These are phyloP conservation scores for Schizopygopsis malacanthus DNA, from an alignment of 2,797 vertebrate genomes.

Conservation along the genomic window DNA sequence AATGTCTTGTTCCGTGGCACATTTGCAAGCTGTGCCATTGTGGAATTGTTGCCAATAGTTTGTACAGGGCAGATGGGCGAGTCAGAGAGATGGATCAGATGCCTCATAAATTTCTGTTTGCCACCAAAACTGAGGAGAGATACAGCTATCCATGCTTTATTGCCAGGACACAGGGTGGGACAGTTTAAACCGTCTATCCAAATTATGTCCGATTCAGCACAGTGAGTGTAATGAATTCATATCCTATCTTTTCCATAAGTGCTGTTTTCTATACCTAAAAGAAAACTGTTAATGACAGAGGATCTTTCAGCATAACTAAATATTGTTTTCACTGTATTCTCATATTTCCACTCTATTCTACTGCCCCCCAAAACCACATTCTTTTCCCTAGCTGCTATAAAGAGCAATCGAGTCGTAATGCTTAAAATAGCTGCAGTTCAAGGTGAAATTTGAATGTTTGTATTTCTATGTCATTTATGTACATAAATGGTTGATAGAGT, in stretches of 20 bases:
- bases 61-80: constrained; percentile 79
- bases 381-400: constrained; percentile 34
- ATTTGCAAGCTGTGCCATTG: constrained; percentile 79
- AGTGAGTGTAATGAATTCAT: constrained; percentile 50
- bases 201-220: constrained; percentile 63
- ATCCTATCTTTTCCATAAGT: constrained; percentile 19
- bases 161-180: constrained; percentile 55
- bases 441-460: constrained; percentile 66
- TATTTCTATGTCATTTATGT: constrained; percentile 73
- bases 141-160: constrained; percentile 74
- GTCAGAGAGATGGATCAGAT: constrained; percentile 74
- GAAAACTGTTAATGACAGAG: constrained; percentile 35
- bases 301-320: constrained; percentile 26
- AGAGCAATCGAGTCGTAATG: constrained; percentile 38
- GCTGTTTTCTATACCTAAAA: constrained; percentile 32
- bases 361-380: background rate
- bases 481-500: constrained; percentile 70
- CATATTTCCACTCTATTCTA: constrained; percentile 35
- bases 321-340: constrained; percentile 21
- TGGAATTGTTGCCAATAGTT: constrained; percentile 73
- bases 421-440: constrained; percentile 56
- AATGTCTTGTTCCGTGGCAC: constrained; percentile 77
- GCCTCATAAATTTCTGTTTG: constrained; percentile 80
- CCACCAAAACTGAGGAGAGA: constrained; percentile 70
- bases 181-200: constrained; percentile 66